Base-by-base conservation (phyloP, 2,888 invertebrate species). In the Ormyrus rosae region DNA sequence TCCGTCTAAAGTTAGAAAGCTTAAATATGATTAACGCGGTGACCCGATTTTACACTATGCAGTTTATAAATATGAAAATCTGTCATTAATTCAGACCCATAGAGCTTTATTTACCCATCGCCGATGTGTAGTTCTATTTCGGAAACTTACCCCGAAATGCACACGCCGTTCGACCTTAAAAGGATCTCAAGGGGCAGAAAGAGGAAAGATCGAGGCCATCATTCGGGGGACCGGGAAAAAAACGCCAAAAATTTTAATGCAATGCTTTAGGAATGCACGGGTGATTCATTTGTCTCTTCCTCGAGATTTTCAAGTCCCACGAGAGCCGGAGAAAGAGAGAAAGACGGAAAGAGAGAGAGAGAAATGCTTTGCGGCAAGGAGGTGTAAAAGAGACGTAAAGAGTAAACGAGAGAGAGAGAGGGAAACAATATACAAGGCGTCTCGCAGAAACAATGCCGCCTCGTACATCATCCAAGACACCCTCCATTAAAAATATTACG, bases 401-500 rank as follows among this genome's bases (percentile, higher is more conserved):
- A 34, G 34, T 34, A 34, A 34, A 34, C 19, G 19, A 19, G 19
- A 4, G 72, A 81, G 73, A 82, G 81, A 60, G 51, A 82, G 85
- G 82, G 85, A 86, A 87, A 88, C 88, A 89, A 88, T 88, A 87
- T 87, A 88, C 86, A 85, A 86, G 86, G 86, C 86, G 87, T 88
- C 88, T 87, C 86, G 85, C 82, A 84, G 88, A 89, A 89, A 90
- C 90, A 89, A 90, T 89, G 89, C 88, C 85, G 84, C 84, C 85
- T 87, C 89, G 88, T 89, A 89, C 88, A 90, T 90, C 90, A 90
- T 87, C 88, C 87, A 85, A 86, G 89, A 89, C 89, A 87, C 87
- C 88, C 87, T 88, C 90, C 90, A 89, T 90, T 90, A 90, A 90
- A 90, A 90, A 90, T 90, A 90, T 89, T 90, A 88, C 89, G 88